Evolutionary conservation across 2,888 invertebrate genomes (phyloP).

Genomic region (Lottia gigantea): DNA sequence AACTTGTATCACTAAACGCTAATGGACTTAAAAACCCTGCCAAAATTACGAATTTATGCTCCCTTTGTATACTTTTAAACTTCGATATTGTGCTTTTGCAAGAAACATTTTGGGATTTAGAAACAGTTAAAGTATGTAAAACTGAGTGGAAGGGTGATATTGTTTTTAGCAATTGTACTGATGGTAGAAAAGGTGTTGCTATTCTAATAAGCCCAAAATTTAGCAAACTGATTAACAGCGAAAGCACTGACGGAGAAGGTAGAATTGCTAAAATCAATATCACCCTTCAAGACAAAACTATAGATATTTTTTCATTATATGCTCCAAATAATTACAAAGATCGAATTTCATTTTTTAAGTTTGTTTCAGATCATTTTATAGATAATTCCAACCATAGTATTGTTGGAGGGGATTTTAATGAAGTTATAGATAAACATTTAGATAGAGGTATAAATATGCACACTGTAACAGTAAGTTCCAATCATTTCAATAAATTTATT

Average conservation of each 20-base stretch:
- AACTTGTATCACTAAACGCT: neutral
- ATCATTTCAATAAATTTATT: neutral
- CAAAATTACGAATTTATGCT: neutral
- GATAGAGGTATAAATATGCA: conserved; percentile 3
- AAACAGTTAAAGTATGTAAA: neutral
- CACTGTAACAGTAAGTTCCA: neutral
- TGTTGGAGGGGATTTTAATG: neutral
- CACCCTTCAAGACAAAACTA: neutral
- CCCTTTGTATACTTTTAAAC: neutral
- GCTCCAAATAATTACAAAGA: neutral
- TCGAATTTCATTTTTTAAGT: neutral
- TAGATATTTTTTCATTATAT: neutral
- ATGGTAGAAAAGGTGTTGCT: neutral
- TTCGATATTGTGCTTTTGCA: neutral
- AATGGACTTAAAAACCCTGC: neutral
- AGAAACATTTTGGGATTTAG: neutral
- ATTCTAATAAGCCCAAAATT: neutral
- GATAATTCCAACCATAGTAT: neutral
- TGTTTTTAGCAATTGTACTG: neutral
- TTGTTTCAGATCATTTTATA: neutral
- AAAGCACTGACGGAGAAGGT: neutral
- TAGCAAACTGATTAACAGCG: neutral
- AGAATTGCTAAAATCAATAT: neutral
- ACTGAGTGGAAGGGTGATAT: neutral
- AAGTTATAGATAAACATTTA: neutral